Evolutionary conservation across 2,888 invertebrate species (phyloP).

Genomic region (Agrochola lychnidis): DNA sequence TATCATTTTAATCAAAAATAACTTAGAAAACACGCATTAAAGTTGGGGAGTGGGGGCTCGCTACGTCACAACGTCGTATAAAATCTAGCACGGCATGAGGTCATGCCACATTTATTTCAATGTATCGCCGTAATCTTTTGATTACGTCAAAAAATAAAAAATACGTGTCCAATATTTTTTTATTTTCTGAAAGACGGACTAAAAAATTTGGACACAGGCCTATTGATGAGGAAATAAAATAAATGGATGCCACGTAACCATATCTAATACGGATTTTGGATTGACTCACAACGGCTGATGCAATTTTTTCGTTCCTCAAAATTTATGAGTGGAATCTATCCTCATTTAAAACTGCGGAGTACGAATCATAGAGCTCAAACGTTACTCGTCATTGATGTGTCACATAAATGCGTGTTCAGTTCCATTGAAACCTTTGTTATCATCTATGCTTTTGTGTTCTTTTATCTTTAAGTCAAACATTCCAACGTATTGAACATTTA

Average conservation of each 20-base stretch:
- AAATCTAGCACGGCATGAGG: too few species aligned
- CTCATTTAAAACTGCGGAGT: conserved; percentile 13
- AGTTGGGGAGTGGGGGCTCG: too few species aligned
- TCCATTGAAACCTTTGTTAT: conserved; percentile 29
- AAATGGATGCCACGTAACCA: background rate
- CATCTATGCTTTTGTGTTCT: conserved; percentile 22
- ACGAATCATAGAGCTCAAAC: background rate
- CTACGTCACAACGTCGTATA: too few species aligned
- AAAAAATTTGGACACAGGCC: too few species aligned
- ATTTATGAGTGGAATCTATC: background rate
- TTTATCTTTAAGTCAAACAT: conserved; percentile 33
- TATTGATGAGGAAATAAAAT: background rate
- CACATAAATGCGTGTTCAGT: conserved; percentile 26
- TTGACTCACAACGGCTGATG: conserved; percentile 3
- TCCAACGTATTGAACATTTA: background rate
- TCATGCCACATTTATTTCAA: too few species aligned
- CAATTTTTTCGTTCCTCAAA: background rate
- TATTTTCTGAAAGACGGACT: too few species aligned
- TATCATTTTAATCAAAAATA: too few species aligned
- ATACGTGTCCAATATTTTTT: too few species aligned
- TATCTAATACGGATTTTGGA: background rate
- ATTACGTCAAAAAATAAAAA: too few species aligned
- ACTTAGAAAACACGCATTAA: too few species aligned
- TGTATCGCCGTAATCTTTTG: too few species aligned
- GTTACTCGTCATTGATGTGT: conserved; percentile 17